A percentile compares a stretch with the other conserved stretches of the same genome.
phyloP scores from a whole-genome alignment of 1,140 invertebrate genomes.

The Drosophila nigrodunni region DNA sequence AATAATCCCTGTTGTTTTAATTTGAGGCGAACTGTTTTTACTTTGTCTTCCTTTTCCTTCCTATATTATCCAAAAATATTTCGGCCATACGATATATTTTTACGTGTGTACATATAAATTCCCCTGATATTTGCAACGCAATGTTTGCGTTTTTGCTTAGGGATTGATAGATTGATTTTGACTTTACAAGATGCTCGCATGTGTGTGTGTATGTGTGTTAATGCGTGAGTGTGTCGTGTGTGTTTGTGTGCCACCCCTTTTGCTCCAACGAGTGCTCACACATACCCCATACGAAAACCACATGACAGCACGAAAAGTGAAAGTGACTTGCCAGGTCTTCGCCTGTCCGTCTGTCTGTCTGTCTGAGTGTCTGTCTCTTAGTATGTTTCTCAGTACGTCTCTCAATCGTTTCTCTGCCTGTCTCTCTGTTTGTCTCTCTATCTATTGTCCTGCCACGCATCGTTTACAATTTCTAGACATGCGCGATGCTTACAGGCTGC shows the following conservation, averaged over 20 bases:
- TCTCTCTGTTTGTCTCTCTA: conserved; percentile 23
- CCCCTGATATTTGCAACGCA: conserved; percentile 27
- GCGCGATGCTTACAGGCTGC: conserved; percentile 28
- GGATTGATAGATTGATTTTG: conserved; percentile 74
- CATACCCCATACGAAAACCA: conserved; percentile 14
- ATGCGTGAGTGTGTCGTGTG: conserved; percentile 11
- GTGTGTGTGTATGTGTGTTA: conserved; percentile 29
- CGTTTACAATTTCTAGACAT: conserved; percentile 30
- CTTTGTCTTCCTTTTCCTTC: background rate
- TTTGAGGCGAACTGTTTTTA: background rate
- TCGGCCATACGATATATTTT: background rate
- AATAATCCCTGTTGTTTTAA: background rate
- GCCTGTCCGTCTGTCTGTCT: conserved; percentile 7
- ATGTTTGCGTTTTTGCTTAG: conserved; percentile 47
- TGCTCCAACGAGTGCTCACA: conserved; percentile 12
- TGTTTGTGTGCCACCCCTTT: conserved; percentile 50
- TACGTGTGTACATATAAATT: conserved; percentile 8
- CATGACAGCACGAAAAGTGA: conserved; percentile 59
- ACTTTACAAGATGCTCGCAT: conserved; percentile 53
- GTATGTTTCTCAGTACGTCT: conserved; percentile 22
- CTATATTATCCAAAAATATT: background rate
- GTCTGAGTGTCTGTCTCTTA: conserved; percentile 8
- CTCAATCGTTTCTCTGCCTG: conserved; percentile 4
- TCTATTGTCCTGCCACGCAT: conserved; percentile 41
- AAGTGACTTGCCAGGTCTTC: conserved; percentile 61